A percentile compares a stretch with the other conserved stretches of the same genome.
Evolutionary conservation across 2,797 vertebrate genomes (phyloP).

Genomic region (Pseudochromis fuscus): DNA sequence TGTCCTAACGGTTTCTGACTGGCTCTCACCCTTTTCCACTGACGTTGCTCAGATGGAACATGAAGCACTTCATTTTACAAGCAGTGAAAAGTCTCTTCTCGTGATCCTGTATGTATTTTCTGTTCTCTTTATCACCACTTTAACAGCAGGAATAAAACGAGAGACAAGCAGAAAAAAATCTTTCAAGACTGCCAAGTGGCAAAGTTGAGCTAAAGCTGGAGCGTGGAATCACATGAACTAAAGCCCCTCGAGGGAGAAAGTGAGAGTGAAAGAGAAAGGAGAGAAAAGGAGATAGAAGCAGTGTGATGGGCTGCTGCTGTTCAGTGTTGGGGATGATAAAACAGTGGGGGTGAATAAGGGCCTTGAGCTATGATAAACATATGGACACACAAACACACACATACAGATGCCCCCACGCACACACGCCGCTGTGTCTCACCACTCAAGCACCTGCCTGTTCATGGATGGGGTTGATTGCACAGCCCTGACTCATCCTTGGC

Average conservation of each 20-base stretch:
- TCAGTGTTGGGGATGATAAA: conserved; percentile 81
- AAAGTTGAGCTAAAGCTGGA: conserved; percentile 84
- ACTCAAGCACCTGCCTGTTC: conserved; percentile 81
- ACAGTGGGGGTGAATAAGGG: conserved; percentile 81
- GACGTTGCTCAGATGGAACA: conserved; percentile 63
- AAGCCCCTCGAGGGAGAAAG: conserved; percentile 80
- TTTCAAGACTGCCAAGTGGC: conserved; percentile 80
- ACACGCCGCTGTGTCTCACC: conserved; percentile 62
- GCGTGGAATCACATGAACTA: conserved; percentile 82
- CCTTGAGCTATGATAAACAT: conserved; percentile 82
- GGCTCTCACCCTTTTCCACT: conserved; percentile 59
- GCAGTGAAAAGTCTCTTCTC: conserved; percentile 68
- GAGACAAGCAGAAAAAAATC: conserved; percentile 76
- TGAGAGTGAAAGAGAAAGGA: conserved; percentile 70
- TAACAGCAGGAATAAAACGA: conserved; percentile 80
- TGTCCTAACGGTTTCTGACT: conserved; percentile 55
- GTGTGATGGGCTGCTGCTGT: conserved; percentile 80
- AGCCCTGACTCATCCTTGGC: conserved; percentile 86
- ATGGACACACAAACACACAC: conserved; percentile 66
- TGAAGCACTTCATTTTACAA: conserved; percentile 72
- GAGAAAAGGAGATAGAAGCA: conserved; percentile 70
- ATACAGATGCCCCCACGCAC: conserved; percentile 46
- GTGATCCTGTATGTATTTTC: conserved; percentile 79
- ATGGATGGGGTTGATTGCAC: conserved; percentile 79
- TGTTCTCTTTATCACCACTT: conserved; percentile 81